These are phyloP conservation scores for Coelopa frigida DNA, from an alignment of 1,140 invertebrate species.

Conservation along the genomic window DNA sequence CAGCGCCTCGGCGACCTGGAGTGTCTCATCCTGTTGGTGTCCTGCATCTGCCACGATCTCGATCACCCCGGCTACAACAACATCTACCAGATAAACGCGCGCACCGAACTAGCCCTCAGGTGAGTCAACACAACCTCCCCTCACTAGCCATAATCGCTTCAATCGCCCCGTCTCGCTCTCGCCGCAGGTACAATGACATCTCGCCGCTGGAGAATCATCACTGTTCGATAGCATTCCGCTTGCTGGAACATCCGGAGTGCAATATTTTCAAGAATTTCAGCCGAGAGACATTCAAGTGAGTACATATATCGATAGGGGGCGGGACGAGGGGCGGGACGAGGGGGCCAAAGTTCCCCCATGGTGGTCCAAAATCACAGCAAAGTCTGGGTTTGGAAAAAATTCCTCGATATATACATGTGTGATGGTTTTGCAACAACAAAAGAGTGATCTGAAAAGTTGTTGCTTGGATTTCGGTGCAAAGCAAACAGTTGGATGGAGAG, in stretches of 20 bases:
- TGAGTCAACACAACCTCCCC: constrained; percentile 18
- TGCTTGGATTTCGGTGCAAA: no score
- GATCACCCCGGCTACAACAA: constrained; percentile 91
- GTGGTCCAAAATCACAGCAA: no score
- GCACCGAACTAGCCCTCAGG: constrained; percentile 74
- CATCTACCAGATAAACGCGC: constrained; percentile 82
- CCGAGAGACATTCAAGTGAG: constrained; percentile 54
- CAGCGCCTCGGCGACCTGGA: constrained; percentile 66
- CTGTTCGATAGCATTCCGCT: constrained; percentile 77
- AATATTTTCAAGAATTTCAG: constrained; percentile 69
- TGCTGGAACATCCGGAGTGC: constrained; percentile 67
- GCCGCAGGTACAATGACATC: constrained; percentile 70
- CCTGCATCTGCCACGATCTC: constrained; percentile 83
- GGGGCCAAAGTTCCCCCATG: no score
- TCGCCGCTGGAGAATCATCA: constrained; percentile 86
- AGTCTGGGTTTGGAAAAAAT: no score
- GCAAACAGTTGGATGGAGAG: no score
- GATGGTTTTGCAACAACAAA: no score
- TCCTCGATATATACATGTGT: no score
- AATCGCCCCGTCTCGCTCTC: not conserved
- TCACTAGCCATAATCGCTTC: constrained; percentile 1
- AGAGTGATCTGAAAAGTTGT: no score
- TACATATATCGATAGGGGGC: no score
- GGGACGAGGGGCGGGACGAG: no score
- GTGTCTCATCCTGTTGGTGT: constrained; percentile 70